Evolutionary conservation across 2,113 vertebrate species (phyloP).

Genomic region (Anser cygnoides): DNA sequence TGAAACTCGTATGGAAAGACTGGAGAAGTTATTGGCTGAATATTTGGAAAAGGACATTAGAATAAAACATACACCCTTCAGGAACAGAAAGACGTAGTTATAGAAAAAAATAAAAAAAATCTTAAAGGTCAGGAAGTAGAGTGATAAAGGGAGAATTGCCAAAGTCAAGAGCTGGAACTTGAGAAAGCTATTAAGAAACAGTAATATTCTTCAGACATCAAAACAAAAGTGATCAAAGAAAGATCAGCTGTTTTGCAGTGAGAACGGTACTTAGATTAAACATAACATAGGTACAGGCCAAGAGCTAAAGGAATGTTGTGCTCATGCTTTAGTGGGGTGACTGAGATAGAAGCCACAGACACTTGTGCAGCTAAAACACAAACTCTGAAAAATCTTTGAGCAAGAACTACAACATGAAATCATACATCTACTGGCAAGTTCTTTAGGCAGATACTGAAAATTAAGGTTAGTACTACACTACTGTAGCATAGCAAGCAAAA

Average conservation of each 20-base stretch:
- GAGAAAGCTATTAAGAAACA: slow-evolving; percentile 16
- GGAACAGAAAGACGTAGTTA: neutral
- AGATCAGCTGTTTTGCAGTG: slow-evolving; percentile 4
- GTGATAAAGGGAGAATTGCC: neutral
- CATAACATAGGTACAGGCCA: neutral
- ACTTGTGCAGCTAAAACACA: neutral
- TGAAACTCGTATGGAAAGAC: neutral
- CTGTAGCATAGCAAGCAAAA: neutral
- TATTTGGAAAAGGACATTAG: neutral
- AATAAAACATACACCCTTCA: slow-evolving; percentile 9
- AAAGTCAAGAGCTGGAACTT: neutral
- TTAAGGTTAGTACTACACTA: neutral
- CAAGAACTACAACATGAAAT: neutral
- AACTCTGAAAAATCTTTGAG: neutral
- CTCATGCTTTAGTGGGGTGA: neutral
- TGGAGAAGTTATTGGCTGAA: neutral
- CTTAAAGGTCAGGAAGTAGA: neutral
- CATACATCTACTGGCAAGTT: neutral
- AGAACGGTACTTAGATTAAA: slow-evolving; percentile 20
- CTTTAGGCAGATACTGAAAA: neutral
- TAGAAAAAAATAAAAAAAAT: neutral
- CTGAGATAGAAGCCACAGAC: neutral
- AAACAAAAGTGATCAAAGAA: neutral
- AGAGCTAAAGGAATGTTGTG: slow-evolving; percentile 19
- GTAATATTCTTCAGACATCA: slow-evolving; percentile 16